A percentile compares a stretch with the other conserved stretches of the same genome.
These are phyloP conservation scores for Anthrax anthrax DNA, from an alignment of 2,888 invertebrate species.

Conservation along the genomic window DNA sequence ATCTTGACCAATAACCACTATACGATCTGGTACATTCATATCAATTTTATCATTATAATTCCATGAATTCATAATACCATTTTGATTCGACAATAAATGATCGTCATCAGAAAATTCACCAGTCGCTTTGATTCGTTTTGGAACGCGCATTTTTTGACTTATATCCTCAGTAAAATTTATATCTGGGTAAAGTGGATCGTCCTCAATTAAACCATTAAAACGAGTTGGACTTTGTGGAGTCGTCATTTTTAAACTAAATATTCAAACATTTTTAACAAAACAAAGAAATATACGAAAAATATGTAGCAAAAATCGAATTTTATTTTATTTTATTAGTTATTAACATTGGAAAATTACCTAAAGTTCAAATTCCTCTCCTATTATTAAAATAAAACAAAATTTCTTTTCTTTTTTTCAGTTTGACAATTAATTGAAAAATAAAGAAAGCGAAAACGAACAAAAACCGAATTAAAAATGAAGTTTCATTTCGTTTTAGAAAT, in stretches of 20 bases:
- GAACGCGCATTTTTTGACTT: constrained; percentile 68
- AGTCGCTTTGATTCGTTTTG: constrained; percentile 61
- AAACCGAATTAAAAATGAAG: too few relatives aligned
- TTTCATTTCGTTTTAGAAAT: too few relatives aligned
- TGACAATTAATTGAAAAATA: too few relatives aligned
- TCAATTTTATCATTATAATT: constrained; percentile 61
- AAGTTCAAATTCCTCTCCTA: too few relatives aligned
- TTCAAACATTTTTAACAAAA: too few relatives aligned
- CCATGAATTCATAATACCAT: constrained; percentile 44
- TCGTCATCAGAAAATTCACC: constrained; percentile 54
- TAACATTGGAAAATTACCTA: too few relatives aligned
- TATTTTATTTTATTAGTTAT: too few relatives aligned
- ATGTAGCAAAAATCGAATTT: background rate
- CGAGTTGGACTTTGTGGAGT: constrained; percentile 45
- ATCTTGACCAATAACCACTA: constrained; percentile 71
- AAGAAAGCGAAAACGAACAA: too few relatives aligned
- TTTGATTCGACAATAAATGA: constrained; percentile 42
- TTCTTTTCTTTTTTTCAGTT: too few relatives aligned
- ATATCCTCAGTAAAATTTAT: constrained; percentile 61
- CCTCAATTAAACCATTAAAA: constrained; percentile 47
- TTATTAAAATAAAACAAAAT: too few relatives aligned
- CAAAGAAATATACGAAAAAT: background rate
- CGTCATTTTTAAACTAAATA: constrained; percentile 35
- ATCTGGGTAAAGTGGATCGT: constrained; percentile 38
- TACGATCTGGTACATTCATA: constrained; percentile 90